phyloP scores from a whole-genome alignment of 2,797 vertebrate genomes.

The Petrocephalus sullivani region DNA sequence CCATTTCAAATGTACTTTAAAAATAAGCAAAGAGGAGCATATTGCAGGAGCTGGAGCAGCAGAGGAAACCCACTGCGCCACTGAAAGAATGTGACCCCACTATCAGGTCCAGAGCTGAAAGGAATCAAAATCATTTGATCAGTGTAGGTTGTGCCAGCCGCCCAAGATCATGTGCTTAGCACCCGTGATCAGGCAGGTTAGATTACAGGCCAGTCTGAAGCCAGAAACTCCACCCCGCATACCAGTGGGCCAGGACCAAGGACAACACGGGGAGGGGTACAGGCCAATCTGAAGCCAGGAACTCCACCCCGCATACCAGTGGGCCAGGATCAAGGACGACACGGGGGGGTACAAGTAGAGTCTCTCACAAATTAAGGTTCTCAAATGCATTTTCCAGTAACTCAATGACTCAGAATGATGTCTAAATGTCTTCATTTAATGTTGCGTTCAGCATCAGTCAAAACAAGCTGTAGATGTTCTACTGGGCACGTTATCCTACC shows the following conservation, averaged over 20 bases:
- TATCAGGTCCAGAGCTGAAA: neutral
- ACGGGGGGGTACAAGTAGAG: neutral
- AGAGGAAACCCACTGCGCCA: neutral
- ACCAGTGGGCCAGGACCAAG: neutral
- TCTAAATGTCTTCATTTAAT: slow-evolving; percentile 10
- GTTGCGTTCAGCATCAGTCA: neutral
- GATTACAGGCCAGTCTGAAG: neutral
- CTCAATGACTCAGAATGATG: neutral
- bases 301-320: neutral
- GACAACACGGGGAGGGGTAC: neutral
- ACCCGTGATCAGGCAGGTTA: neutral
- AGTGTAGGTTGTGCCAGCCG: neutral
- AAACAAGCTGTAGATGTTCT: neutral
- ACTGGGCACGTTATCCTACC: neutral
- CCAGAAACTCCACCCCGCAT: neutral
- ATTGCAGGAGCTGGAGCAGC: neutral
- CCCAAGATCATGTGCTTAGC: neutral
- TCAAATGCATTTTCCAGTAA: neutral
- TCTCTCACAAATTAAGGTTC: neutral
- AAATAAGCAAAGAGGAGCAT: neutral
- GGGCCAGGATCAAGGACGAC: neutral
- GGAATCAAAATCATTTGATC: neutral
- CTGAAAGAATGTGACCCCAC: neutral
- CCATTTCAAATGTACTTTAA: neutral
- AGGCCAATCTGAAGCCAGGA: neutral